These are phyloP conservation scores for Forbesichthys papilliferus DNA, from an alignment of 2,113 vertebrate species.

Conservation along the genomic window DNA sequence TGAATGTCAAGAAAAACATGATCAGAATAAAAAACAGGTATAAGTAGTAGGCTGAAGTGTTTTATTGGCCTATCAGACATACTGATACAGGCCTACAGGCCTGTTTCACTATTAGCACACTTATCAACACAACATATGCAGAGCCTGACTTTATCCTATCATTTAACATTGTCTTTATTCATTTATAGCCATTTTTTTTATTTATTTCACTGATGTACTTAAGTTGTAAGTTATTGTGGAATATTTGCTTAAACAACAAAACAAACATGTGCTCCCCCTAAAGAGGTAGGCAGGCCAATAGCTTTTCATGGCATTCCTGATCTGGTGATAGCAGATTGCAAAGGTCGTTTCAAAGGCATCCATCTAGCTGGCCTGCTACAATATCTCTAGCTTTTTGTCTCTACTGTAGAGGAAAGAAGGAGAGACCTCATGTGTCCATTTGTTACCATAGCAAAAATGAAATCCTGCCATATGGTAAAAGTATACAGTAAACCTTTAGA, in stretches of 20 bases:
- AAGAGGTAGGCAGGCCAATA: not conserved
- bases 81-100: no score
- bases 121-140: no score
- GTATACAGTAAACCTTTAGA: no score
- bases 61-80: no score
- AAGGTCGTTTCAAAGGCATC: not conserved
- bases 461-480: no score
- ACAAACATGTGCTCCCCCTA: not conserved
- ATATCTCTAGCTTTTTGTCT: not conserved
- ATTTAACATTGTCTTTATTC: not conserved
- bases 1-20: not conserved
- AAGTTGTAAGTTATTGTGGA: no score
- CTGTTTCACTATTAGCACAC: no score
- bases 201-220: not conserved
- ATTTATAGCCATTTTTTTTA: not conserved
- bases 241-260: not conserved
- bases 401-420: not conserved
- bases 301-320: not conserved
- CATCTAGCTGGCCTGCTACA: not conserved
- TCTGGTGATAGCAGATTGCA: not conserved
- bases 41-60: no score
- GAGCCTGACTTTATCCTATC: not conserved
- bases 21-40: no score
- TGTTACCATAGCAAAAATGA: no score
- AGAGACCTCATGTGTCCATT: no score